Base-by-base conservation (phyloP, 2,797 vertebrate species). In the Enoplosus armatus region DNA sequence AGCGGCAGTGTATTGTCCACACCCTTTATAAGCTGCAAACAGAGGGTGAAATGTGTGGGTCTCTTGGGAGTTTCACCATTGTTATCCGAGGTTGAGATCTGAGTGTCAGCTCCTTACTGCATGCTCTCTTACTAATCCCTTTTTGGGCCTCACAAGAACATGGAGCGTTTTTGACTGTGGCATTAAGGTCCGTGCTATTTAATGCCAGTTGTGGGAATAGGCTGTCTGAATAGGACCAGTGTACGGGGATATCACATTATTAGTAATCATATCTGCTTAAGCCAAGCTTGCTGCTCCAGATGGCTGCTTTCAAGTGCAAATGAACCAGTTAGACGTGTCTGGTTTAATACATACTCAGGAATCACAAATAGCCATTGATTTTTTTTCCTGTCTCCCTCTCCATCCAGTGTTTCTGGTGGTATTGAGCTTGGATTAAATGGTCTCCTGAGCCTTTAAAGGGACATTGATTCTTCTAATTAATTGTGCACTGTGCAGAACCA, bases 271-370 rank as follows among this genome's bases (percentile, higher is more conserved):
- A 99, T 99, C 98, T 99, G 97, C 97, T 98, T 98, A 99, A 97
- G 98, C 98, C 98, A 99, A 99, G 98, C 98, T 97, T 97, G 96
- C 97, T 97, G 97, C 97, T 99, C 98, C 98, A 99, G 98, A 99
- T 99, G 98, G 98, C 97, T 97, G 98, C 98, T 99, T 99, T 99
- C 98, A 99, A 99, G 98, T 99, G 98, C 98, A 99, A 99, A 99
- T 99, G 98, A 99, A 99, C 97, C 98, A 97, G 97, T 98, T 98
- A 98, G 97, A 98, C 96, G 96, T 97, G 97, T 99, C 98, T 98
- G 97, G 96, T 98, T 99, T 99, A 99, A 99, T 99, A 98, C 98
- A 97, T 97, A 99, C 97, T 99, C 97, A 97, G 97, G 97, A 99
- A 97, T 98, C 97, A 98, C 98, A 99, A 99, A 99, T 99, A 98